phyloP scores from a whole-genome alignment of 2,888 invertebrate genomes.

The Hirtodrosophila trivittata region DNA sequence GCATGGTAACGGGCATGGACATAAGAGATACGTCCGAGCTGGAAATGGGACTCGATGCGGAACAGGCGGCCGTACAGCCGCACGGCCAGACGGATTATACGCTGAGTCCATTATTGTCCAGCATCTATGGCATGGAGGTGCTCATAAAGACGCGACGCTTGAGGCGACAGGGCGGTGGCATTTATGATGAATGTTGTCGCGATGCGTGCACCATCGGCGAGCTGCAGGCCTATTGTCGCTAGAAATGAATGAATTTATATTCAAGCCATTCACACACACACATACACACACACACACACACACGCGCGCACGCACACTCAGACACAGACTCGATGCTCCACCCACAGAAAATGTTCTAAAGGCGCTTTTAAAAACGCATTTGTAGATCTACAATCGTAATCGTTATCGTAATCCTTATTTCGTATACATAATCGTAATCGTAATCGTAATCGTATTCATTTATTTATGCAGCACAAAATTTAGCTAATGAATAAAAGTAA shows the following conservation, averaged over 20 bases:
- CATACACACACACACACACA: constrained; percentile 5
- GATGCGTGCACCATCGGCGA: constrained; percentile 64
- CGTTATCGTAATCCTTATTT: constrained; percentile 40
- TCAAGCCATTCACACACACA: neutral
- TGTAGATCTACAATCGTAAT: constrained; percentile 38
- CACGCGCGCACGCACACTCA: no score
- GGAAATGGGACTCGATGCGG: constrained; percentile 1
- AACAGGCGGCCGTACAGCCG: constrained; percentile 7
- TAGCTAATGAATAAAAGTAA: constrained; percentile 77
- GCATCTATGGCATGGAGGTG: constrained; percentile 56
- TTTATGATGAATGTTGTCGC: constrained; percentile 74
- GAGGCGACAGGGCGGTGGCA: constrained; percentile 48
- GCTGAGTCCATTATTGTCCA: constrained; percentile 56
- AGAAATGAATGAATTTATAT: constrained; percentile 16
- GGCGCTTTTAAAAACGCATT: no score
- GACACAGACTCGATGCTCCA: neutral
- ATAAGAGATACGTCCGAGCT: neutral
- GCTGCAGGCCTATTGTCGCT: constrained; percentile 64
- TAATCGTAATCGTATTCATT: constrained; percentile 66
- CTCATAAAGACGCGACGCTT: constrained; percentile 62
- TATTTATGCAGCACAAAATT: constrained; percentile 75
- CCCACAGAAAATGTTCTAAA: no score
- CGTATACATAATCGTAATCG: constrained; percentile 29
- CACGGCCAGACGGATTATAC: constrained; percentile 11
- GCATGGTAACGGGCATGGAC: constrained; percentile 1